A percentile compares a stretch with the other conserved stretches of the same genome.
Conservation (phyloP, 2,888 invertebrate genomes). For the Cataglyphis livida region DNA sequence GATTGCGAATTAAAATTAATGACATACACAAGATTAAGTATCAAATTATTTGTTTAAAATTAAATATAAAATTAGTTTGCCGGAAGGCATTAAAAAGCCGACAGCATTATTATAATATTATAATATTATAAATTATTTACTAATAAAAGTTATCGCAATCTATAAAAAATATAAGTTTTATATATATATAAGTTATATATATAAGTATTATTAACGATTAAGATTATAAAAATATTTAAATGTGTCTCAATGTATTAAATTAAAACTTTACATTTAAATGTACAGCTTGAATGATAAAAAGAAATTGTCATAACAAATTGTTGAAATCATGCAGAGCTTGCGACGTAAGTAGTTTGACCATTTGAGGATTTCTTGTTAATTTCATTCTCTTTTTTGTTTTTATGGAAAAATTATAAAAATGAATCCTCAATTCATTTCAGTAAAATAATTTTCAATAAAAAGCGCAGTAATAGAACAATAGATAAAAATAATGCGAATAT, state of each 20-base stretch:
- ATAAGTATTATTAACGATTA: background rate
- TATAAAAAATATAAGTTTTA: background rate
- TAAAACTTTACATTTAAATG: background rate
- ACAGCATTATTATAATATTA: background rate
- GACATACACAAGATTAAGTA: background rate
- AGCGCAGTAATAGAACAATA: background rate
- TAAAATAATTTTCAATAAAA: background rate
- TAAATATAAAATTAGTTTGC: background rate
- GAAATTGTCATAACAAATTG: background rate
- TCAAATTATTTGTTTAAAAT: background rate
- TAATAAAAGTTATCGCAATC: background rate
- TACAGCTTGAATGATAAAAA: background rate
- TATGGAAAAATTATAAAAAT: background rate
- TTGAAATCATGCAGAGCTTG: background rate
- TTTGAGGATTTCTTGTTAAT: background rate
- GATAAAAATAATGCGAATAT: background rate
- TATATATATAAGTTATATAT: background rate
- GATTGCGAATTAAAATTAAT: background rate
- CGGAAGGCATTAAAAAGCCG: background rate
- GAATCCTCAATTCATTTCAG: background rate
- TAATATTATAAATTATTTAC: background rate
- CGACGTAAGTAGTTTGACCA: background rate
- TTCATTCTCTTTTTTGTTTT: background rate
- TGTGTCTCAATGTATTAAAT: background rate
- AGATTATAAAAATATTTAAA: background rate